A percentile compares a stretch with the other conserved stretches of the same genome.
Conservation (phyloP, 2,888 invertebrate genomes). For the Adineta ricciae region DNA sequence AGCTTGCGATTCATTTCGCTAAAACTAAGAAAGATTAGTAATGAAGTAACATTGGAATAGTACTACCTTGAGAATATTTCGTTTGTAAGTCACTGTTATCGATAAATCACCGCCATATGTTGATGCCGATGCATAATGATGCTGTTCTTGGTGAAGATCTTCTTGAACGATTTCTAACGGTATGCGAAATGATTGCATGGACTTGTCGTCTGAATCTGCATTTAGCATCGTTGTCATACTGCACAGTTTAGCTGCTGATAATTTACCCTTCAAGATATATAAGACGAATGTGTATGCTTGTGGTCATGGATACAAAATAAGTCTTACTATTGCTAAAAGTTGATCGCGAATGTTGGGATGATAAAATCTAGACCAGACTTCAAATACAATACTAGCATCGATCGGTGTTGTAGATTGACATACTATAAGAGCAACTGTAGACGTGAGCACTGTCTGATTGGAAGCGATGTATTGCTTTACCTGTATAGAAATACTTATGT, state of each 20-base stretch:
- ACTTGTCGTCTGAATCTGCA: conserved; percentile 41
- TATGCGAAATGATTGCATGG: conserved; percentile 44
- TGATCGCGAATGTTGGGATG: conserved; percentile 48
- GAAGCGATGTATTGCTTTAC: conserved; percentile 35
- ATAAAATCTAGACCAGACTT: conserved; percentile 48
- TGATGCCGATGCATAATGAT: background rate
- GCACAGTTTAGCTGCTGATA: conserved; percentile 47
- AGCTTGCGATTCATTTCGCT: conserved; percentile 40
- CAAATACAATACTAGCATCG: conserved; percentile 43
- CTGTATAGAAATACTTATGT: conserved; percentile 45
- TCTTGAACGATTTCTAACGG: conserved; percentile 36
- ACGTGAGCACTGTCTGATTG: too few relatives aligned
- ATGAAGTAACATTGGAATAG: background rate
- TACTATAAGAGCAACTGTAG: conserved; percentile 37
- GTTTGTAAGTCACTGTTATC: background rate
- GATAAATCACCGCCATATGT: background rate
- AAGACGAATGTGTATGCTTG: too few relatives aligned
- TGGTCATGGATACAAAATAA: too few relatives aligned
- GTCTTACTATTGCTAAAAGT: conserved; percentile 44
- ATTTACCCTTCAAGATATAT: too few relatives aligned
- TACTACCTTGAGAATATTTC: background rate
- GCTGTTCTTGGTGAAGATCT: conserved; percentile 29
- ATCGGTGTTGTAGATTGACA: conserved; percentile 43
- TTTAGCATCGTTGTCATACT: conserved; percentile 49
- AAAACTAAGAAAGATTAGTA: conserved; percentile 33